Evolutionary conservation across 1,140 invertebrate genomes (phyloP).

Genomic region (Drosophila lowei): DNA sequence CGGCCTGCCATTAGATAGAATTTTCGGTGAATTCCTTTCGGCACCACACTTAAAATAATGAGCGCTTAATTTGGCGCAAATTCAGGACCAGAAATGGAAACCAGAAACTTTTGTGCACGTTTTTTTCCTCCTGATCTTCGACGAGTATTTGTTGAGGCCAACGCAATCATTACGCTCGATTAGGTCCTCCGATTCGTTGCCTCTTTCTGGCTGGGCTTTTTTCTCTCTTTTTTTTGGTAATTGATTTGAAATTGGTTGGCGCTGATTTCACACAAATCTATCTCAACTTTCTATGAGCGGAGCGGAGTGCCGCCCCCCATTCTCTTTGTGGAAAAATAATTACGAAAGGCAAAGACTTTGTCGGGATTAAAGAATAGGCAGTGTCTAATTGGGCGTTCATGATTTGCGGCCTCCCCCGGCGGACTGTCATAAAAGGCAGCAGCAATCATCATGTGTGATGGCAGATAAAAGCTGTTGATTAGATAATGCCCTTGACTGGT

Average conservation of each 20-base stretch:
- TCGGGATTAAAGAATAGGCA: slow-evolving; percentile 51
- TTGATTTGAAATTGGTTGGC: slow-evolving; percentile 81
- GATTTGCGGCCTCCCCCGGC: slow-evolving; percentile 58
- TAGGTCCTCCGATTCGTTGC: slow-evolving; percentile 55
- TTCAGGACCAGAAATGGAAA: slow-evolving; percentile 39
- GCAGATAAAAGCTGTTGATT: slow-evolving; percentile 44
- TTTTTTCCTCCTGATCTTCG: background rate
- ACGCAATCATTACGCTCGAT: slow-evolving; percentile 81
- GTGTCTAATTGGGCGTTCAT: slow-evolving; percentile 77
- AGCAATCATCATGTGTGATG: slow-evolving; percentile 64
- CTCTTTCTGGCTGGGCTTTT: slow-evolving; percentile 1
- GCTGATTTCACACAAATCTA: slow-evolving; percentile 79
- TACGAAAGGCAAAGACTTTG: slow-evolving; percentile 46
- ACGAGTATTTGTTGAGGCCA: slow-evolving; percentile 25
- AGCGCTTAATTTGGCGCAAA: slow-evolving; percentile 78
- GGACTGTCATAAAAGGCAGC: slow-evolving; percentile 49
- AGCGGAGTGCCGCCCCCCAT: slow-evolving; percentile 6
- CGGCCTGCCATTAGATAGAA: slow-evolving; percentile 44
- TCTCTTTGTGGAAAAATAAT: slow-evolving; percentile 66
- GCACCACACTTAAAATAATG: slow-evolving; percentile 75
- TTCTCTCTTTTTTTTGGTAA: slow-evolving; percentile 41
- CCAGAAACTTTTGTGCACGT: slow-evolving; percentile 12
- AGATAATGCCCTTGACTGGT: slow-evolving; percentile 46
- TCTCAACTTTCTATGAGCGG: slow-evolving; percentile 47
- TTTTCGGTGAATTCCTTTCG: background rate